A percentile compares a stretch with the other conserved stretches of the same genome.
Evolutionary conservation across 2,888 invertebrate genomes (phyloP).

Genomic region (Laspeyria flexula): DNA sequence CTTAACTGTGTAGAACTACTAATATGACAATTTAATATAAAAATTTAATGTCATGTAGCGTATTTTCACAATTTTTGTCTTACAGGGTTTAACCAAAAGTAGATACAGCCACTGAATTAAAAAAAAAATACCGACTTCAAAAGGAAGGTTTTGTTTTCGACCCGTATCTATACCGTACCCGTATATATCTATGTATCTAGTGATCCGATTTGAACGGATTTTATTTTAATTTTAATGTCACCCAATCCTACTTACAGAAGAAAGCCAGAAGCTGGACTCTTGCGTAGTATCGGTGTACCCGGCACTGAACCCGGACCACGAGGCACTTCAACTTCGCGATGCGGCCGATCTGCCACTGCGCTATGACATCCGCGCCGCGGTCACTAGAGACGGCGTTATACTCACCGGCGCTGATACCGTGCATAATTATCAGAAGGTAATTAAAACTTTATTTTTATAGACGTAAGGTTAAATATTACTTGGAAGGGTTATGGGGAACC

Average conservation of each 20-base stretch:
- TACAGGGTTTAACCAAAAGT: too few species aligned
- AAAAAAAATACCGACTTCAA: too few species aligned
- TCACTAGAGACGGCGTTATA: conserved; percentile 95
- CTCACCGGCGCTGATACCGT: conserved; percentile 92
- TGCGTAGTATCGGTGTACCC: conserved; percentile 98
- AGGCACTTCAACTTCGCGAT: conserved; percentile 93
- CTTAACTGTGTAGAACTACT: too few species aligned
- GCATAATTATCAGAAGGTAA: conserved; percentile 91
- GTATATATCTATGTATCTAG: too few species aligned
- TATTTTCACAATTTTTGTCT: too few species aligned
- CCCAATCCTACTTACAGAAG: conserved; percentile 51
- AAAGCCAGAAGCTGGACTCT: conserved; percentile 92
- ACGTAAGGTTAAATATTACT: background rate
- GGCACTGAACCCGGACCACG: conserved; percentile 97
- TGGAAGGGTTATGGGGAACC: too few species aligned
- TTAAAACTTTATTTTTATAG: background rate
- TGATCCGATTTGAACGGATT: too few species aligned
- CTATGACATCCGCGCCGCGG: conserved; percentile 92
- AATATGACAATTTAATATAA: too few species aligned
- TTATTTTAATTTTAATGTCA: background rate
- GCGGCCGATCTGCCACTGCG: conserved; percentile 87
- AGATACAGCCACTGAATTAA: too few species aligned
- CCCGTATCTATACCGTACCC: too few species aligned
- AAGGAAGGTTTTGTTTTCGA: too few species aligned
- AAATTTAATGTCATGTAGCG: too few species aligned